phyloP scores from a whole-genome alignment of 2,113 vertebrate species.

The human region GRCh38 chr5:105632501-105633000 shows the following conservation, averaged over 20 bases:
- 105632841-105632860: background rate
- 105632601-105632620: background rate
- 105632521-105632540: background rate
- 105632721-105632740: background rate
- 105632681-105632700: background rate
- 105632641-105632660: background rate
- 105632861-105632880: background rate
- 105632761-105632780: background rate
- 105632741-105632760: background rate
- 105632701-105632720: background rate
- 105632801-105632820: background rate
- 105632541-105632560: background rate
- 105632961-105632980: slow-evolving; percentile 45
- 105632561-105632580: background rate
- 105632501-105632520: background rate
- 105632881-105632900: slow-evolving; percentile 8
- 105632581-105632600: background rate
- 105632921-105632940: background rate
- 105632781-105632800: background rate
- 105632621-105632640: background rate
- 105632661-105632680: background rate
- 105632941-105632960: slow-evolving; percentile 32
- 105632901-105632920: background rate
- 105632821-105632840: background rate
- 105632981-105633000: slow-evolving; percentile 31